Evolutionary conservation across 1,140 invertebrate genomes (phyloP).

Genomic region (Brachionus manjavacas): DNA sequence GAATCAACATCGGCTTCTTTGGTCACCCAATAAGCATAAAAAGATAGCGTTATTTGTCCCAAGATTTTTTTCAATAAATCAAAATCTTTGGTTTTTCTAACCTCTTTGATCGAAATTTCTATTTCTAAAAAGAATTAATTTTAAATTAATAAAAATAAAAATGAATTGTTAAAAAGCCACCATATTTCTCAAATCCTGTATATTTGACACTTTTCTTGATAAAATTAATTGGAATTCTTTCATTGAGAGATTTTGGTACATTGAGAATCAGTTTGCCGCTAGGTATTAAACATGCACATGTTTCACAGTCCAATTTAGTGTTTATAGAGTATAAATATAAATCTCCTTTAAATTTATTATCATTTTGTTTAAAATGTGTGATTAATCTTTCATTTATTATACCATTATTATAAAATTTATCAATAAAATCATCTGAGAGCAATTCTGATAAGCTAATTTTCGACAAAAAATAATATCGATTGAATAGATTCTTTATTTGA

Average conservation of each 20-base stretch:
- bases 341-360: background rate
- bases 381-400: background rate
- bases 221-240: conserved; percentile 11
- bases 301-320: conserved; percentile 4
- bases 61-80: background rate
- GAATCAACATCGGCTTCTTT: background rate
- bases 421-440: background rate
- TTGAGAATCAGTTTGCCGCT: background rate
- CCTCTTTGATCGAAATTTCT: background rate
- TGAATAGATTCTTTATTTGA: background rate
- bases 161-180: background rate
- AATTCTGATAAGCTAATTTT: background rate
- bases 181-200: conserved; percentile 8
- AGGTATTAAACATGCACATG: background rate
- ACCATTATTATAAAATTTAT: background rate
- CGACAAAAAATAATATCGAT: background rate
- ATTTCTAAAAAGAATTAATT: background rate
- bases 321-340: conserved; percentile 1
- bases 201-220: background rate
- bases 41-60: background rate
- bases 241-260: background rate
- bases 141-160: background rate
- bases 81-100: background rate
- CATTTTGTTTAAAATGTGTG: background rate
- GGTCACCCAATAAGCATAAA: background rate